Base-by-base conservation (phyloP, 2,797 vertebrate genomes). In the Salmo trutta region DNA sequence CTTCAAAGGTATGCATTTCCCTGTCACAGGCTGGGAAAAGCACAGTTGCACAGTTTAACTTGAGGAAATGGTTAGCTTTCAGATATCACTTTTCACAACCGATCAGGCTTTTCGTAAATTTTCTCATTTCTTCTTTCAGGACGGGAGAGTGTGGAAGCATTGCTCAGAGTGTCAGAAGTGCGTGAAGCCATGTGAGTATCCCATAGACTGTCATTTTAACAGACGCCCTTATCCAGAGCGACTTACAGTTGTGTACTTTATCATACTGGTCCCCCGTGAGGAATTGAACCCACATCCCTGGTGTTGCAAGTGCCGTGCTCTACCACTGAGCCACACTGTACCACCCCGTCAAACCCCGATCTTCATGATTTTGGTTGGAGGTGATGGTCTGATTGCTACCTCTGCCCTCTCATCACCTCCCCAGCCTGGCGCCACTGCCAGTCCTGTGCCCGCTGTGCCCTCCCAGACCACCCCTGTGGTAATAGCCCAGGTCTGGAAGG, bases 161-260 rank as follows among this genome's bases (percentile, higher is more conserved):
- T 99, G 98, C 91, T 76, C 85, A 19, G 73, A 90, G 4, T 99
- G 98, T 88, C 91, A 91, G 81, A 97, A 94, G 82, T 99, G 98
- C 83, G 96, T 99, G 51, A 99, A 99, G 82, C 96, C 97, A 65
- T 97, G 98, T 99, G 94, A 93, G 94, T 88, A 65, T 2, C n/a
- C 2, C 21, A 21, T 6, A 29, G 17, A 78, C 27, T 5, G 21
- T 2, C 41, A 12, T 47, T 47, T 47, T 47, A 47, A 47, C 41
- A 47, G 41, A 2, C 8, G 0, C 41, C 2, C 8, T 47, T 47
- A 47, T 47, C 41, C 41, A 14, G 41, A 14, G 41, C 2, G 3
- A 47, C 10, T 47, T 47, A 10, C 41, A 47, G 41, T 47, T 12
- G 41, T 12, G 41, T 10, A 47, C 41, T 47, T 47, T 47, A 12